Base-by-base conservation (phyloP, 2,888 invertebrate genomes). In the Smittia sp. region DNA sequence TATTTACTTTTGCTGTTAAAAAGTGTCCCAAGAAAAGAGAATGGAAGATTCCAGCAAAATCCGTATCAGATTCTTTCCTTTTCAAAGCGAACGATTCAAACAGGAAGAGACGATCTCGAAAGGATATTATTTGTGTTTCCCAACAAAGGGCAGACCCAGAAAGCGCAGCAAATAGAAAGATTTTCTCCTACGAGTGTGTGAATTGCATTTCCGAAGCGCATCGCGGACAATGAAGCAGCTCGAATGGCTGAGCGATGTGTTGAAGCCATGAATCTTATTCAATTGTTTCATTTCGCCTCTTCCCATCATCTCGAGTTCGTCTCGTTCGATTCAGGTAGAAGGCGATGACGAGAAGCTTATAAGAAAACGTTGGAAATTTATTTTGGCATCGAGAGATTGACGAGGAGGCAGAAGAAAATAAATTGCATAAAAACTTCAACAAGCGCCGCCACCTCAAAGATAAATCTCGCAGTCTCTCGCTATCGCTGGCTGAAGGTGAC, bases 121-220 rank as follows among this genome's bases (percentile, higher is more conserved):
- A 69, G 69, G 69, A 69, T 69, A 69, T 69, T 69, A 54, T 69
- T 69, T 69, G 69, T 54, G 18, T 69, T 68, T 46, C 46, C 46
- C 25, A 38, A 66, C 39, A 66, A 65, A 67, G 13, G 58, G 15
- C 6, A 4, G 13, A 13, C 39, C 18, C 39, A 41, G 32, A 41
- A 41, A 18, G 13, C 15, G n/a, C 24, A 41, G 41, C 11, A 52
- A 54, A 69, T 52, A 41, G 68, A 41, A 46, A 66, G 39, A 66
- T 66, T 58, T n/a, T 52, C 22, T 1, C 22, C 22, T 11, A 18
- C 27, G 54, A 69, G 69, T 69, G 69, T 69, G 69, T 52, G 69
- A 69, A 69, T 69, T 69, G 46, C 41, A 27, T 69, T 69, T 69
- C 69, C 69, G 46, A 54, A 69, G 54, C 27, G 24, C 69, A 69